Conservation (phyloP, 2,797 vertebrate species). For the Lithobates pipiens region DNA sequence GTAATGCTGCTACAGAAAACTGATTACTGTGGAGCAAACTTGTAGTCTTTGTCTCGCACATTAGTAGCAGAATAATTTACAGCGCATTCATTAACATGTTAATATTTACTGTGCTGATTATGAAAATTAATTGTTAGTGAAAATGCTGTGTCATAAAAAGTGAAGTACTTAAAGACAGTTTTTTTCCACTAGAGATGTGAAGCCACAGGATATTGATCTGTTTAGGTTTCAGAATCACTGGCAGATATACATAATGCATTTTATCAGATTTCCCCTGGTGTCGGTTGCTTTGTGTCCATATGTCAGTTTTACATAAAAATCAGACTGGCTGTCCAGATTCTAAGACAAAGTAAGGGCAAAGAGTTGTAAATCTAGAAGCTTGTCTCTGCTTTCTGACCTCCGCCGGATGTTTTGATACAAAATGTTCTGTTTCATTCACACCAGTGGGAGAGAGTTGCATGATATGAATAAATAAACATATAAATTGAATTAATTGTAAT, state of each 20-base stretch:
- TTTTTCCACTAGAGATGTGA: neutral
- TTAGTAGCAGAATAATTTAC: constrained; percentile 56
- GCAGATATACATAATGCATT: neutral
- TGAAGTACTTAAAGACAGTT: neutral
- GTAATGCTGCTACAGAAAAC: neutral
- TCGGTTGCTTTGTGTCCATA: neutral
- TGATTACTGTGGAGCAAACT: constrained; percentile 13
- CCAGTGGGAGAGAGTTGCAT: neutral
- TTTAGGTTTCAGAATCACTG: neutral
- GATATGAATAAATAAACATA: neutral
- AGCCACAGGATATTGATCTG: neutral
- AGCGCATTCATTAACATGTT: constrained; percentile 39
- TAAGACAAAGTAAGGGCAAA: neutral
- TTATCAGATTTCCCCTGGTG: neutral
- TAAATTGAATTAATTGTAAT: neutral
- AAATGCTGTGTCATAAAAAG: constrained; percentile 4
- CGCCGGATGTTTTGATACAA: neutral
- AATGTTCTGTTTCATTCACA: neutral
- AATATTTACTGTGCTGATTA: constrained; percentile 36
- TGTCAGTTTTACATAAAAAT: neutral
- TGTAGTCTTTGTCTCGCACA: constrained; percentile 27
- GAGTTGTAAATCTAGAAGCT: neutral
- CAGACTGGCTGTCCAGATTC: neutral
- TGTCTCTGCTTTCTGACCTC: neutral
- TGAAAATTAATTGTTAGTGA: constrained; percentile 34